These are phyloP conservation scores for Epizoanthus rinbou DNA, from an alignment of 92 coral and sea anemone genomes.

Conservation along the genomic window DNA sequence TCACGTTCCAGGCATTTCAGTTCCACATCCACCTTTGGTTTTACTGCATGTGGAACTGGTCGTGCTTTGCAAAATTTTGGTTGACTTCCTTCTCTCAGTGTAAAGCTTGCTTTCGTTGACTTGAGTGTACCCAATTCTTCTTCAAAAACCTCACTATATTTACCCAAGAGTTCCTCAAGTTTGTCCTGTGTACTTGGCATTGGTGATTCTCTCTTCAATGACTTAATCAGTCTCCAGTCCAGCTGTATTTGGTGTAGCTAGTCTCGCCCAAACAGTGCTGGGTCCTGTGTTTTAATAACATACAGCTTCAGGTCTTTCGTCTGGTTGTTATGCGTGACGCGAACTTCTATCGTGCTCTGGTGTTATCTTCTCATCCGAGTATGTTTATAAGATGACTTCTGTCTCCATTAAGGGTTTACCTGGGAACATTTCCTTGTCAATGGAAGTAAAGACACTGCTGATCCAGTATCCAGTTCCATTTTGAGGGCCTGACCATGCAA, in stretches of 20 bases:
- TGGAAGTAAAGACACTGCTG: constrained; percentile 19
- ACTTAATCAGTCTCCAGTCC: constrained; percentile 28
- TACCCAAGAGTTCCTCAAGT: constrained; percentile 40
- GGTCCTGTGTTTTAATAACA: neutral
- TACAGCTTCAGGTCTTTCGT: neutral
- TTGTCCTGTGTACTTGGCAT: constrained; percentile 40
- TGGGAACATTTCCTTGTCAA: neutral
- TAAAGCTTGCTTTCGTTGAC: constrained; percentile 31
- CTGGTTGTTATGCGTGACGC: neutral
- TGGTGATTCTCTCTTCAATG: constrained; percentile 26
- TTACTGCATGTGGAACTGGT: constrained; percentile 46
- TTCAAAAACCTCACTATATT: constrained; percentile 43
- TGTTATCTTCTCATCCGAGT: constrained; percentile 45
- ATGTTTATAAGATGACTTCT: constrained; percentile 39
- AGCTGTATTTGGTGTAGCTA: neutral
- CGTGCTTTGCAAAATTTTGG: constrained; percentile 56
- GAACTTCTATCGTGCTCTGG: constrained; percentile 5
- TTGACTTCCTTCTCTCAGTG: constrained; percentile 36
- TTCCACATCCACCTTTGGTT: constrained; percentile 43
- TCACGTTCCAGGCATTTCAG: constrained; percentile 26
- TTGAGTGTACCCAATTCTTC: constrained; percentile 46
- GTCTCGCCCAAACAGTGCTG: neutral
- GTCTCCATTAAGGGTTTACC: neutral
- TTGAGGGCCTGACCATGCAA: constrained; percentile 8
- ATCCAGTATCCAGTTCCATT: constrained; percentile 31